A percentile compares a stretch with the other conserved stretches of the same genome.
These are phyloP conservation scores for Drosophila planitibia DNA, from an alignment of 2,888 invertebrate species.

Conservation along the genomic window DNA sequence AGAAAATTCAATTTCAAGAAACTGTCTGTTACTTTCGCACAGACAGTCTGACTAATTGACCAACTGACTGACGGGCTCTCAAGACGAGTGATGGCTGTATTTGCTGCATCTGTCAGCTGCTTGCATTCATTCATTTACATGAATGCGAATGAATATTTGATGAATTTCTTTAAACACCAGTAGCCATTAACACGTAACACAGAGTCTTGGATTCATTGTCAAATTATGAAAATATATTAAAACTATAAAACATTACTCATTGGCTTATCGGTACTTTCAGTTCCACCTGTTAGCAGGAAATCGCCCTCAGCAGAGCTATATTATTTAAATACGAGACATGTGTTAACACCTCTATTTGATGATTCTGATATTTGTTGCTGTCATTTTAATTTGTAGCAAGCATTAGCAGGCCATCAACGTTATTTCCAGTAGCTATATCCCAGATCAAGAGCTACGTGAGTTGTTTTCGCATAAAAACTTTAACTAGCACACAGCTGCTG, in stretches of 20 bases:
- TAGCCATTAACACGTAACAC: background rate
- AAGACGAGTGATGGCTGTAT: background rate
- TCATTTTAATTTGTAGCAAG: conserved; percentile 24
- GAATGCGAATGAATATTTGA: background rate
- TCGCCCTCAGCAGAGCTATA: background rate
- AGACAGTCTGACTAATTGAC: conserved; percentile 3
- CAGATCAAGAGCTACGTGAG: conserved; percentile 21
- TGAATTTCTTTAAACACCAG: background rate
- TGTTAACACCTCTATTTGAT: background rate
- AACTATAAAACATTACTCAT: background rate
- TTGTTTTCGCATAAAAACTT: conserved; percentile 41
- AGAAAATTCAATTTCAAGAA: background rate
- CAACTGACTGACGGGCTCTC: conserved; percentile 4
- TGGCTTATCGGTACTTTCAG: background rate
- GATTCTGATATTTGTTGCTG: conserved; percentile 4
- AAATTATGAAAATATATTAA: background rate
- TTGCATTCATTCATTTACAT: background rate
- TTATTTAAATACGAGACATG: background rate
- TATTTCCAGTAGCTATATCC: conserved; percentile 17
- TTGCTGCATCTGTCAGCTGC: background rate
- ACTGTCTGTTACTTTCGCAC: background rate
- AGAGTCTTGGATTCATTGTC: background rate
- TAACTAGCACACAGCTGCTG: conserved; percentile 45
- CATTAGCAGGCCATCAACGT: conserved; percentile 39
- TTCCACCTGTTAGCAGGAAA: background rate